A percentile compares a stretch with the other conserved stretches of the same genome.
These are phyloP conservation scores for Aphelenchoides bicaudatus DNA, from an alignment of 2,888 invertebrate genomes.

Conservation along the genomic window DNA sequence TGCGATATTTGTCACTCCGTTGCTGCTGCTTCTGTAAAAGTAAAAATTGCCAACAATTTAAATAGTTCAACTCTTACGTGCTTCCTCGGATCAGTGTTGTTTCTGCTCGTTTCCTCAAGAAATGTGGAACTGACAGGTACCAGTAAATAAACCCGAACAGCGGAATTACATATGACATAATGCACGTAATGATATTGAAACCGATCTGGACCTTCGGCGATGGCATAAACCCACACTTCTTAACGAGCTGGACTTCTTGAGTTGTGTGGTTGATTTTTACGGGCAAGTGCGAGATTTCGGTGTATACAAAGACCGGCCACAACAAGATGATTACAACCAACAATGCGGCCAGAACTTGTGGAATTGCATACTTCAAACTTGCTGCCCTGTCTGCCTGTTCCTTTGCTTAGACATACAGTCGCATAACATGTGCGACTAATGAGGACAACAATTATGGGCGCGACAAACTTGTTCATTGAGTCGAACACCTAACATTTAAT, in stretches of 20 bases:
- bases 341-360: slow-evolving; percentile 46
- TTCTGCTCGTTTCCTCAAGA: slow-evolving; percentile 43
- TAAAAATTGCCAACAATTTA: not conserved
- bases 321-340: slow-evolving; percentile 48
- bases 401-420: slow-evolving; percentile 55
- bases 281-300: slow-evolving; percentile 48
- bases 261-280: slow-evolving; percentile 47
- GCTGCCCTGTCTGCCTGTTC: slow-evolving; percentile 51
- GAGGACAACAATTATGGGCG: slow-evolving; percentile 56
- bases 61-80: slow-evolving; percentile 12
- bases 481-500: slow-evolving; percentile 55
- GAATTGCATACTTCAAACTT: slow-evolving; percentile 49
- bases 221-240: slow-evolving; percentile 20
- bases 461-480: slow-evolving; percentile 59
- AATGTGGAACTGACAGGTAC: slow-evolving; percentile 59
- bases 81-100: slow-evolving; percentile 43
- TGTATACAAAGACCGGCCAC: slow-evolving; percentile 57
- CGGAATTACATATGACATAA: slow-evolving; percentile 51
- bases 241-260: slow-evolving; percentile 27
- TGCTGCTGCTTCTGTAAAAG: slow-evolving; percentile 17
- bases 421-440: slow-evolving; percentile 58
- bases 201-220: slow-evolving; percentile 44
- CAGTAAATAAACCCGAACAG: slow-evolving; percentile 58
- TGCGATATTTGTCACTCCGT: slow-evolving; percentile 49
- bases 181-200: slow-evolving; percentile 54